Evolutionary conservation across 2,113 vertebrate species (phyloP), one percentile per base, ranked within the genome.

Genomic region (Deroptyus accipitrinus): DNA sequence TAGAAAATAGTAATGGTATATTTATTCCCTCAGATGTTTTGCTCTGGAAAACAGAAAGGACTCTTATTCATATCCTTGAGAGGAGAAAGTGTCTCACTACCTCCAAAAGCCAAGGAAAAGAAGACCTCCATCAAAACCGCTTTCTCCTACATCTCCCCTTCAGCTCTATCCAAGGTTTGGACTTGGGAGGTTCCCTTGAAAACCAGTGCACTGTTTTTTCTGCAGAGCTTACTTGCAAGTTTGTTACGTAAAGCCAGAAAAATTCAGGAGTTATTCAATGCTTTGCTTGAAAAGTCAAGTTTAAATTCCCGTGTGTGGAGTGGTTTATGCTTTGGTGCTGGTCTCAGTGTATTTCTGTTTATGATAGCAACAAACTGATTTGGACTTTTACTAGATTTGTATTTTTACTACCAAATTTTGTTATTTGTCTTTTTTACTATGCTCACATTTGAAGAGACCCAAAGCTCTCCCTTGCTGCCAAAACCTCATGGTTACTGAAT

Each of bases 311-410:
- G 10, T 55, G 39, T 49, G 42, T 0, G 1, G 27, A 37, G 31
- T 63, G 59, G 76, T 94, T 93, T 33, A 46, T 49, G 72, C 51
- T 92, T 54, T 63, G 64, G 68, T 88, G 76, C 83, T 93, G 54
- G 49, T 87, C 94, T 92, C 78, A 62, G 49, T 70, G 1, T 77
- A 69, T 82, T 92, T 89, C 83, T 94, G 67, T 93, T 91, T 83
- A 46, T 83, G 48, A 51, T 72, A 93, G 90, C 37, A 94, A 80
- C 57, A 5, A 92, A 90, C 73, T 86, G 70, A 86, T 81, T 90
- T 77, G 72, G 68, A 70, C 72, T 81, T 74, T 55, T 31, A 31
- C 54, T 55, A 31, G 30, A 55, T 55, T 55, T 33, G 31, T 57
- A 13, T 33, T 59, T 59, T 59, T 59, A n/a, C 33, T 22, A n/a